Conservation (phyloP, 2,113 vertebrate genomes). For the Malurus elegans region DNA sequence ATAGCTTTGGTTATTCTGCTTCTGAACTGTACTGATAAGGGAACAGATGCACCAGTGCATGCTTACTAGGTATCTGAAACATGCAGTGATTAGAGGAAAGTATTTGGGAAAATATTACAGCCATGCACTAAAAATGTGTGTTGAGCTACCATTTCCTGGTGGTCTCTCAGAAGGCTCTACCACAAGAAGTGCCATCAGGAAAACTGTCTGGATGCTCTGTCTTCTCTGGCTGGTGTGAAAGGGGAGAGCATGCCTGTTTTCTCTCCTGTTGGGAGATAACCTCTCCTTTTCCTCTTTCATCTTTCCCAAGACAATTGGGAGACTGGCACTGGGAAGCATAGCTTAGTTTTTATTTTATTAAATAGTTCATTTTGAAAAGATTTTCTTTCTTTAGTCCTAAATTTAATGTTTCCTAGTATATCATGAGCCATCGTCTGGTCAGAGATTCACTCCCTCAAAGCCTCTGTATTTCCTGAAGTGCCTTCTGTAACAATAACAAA, state of each 20-base stretch:
- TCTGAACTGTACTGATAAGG: not conserved
- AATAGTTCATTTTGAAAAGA: not conserved
- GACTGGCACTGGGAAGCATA: not conserved
- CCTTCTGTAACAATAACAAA: not conserved
- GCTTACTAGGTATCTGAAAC: not conserved
- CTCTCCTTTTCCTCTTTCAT: not conserved
- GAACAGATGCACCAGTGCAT: not conserved
- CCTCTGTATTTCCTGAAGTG: not conserved
- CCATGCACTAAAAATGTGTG: not conserved
- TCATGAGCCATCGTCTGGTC: not conserved
- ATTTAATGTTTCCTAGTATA: not conserved
- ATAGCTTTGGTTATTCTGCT: not conserved
- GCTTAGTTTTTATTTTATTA: not conserved
- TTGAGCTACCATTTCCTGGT: not conserved
- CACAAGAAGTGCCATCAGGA: not conserved
- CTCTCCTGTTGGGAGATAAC: not conserved
- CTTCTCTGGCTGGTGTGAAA: not conserved
- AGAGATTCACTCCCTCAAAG: not conserved
- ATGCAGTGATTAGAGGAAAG: not conserved
- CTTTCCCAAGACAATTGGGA: not conserved
- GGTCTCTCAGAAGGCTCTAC: not conserved
- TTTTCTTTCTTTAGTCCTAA: not conserved
- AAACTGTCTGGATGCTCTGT: not conserved
- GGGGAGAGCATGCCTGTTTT: not conserved
- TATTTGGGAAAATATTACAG: not conserved